Conservation (phyloP, 2,888 invertebrate species). For the Pomacea canaliculata region DNA sequence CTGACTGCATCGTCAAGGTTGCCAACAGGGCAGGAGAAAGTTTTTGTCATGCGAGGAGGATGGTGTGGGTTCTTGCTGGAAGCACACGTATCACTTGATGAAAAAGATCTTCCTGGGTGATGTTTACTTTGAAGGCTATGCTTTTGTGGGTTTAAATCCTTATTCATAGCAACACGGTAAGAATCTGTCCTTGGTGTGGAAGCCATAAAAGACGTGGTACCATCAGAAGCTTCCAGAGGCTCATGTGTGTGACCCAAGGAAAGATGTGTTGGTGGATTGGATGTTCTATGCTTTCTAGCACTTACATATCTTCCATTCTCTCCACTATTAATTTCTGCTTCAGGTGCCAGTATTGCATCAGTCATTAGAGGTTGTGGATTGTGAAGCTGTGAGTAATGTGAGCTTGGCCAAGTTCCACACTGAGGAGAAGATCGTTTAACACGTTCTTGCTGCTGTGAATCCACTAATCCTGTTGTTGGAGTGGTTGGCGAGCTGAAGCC, state of each 20-base stretch:
- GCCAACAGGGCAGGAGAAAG: slow-evolving; percentile 22
- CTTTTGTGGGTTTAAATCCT: slow-evolving; percentile 15
- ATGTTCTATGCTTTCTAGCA: slow-evolving; percentile 5
- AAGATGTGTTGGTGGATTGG: slow-evolving; percentile 15
- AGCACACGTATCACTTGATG: not conserved
- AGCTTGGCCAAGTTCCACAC: not conserved
- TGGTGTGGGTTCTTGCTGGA: not conserved
- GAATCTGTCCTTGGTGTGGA: slow-evolving; percentile 45
- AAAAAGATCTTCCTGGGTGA: slow-evolving; percentile 3
- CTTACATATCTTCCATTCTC: not conserved
- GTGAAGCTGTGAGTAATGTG: not conserved
- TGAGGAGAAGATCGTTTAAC: not conserved
- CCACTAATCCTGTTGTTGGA: slow-evolving; percentile 5
- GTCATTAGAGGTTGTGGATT: not conserved
- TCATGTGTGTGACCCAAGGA: slow-evolving; percentile 14
- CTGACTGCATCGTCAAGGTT: slow-evolving; percentile 34
- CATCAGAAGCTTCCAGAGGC: slow-evolving; percentile 18
- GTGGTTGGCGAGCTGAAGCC: slow-evolving; percentile 21
- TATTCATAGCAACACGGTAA: slow-evolving; percentile 53
- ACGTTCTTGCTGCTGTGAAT: not conserved
- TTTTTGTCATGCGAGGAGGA: slow-evolving; percentile 21
- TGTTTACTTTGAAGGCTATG: not conserved
- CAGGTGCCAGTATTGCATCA: not conserved
- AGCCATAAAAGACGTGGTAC: not conserved
- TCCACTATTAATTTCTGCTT: not conserved